Percentiles rank a stretch among this genome's conserved stretches.
Conservation (phyloP, 1,140 invertebrate genomes). For the Adelges cooleyi region DNA sequence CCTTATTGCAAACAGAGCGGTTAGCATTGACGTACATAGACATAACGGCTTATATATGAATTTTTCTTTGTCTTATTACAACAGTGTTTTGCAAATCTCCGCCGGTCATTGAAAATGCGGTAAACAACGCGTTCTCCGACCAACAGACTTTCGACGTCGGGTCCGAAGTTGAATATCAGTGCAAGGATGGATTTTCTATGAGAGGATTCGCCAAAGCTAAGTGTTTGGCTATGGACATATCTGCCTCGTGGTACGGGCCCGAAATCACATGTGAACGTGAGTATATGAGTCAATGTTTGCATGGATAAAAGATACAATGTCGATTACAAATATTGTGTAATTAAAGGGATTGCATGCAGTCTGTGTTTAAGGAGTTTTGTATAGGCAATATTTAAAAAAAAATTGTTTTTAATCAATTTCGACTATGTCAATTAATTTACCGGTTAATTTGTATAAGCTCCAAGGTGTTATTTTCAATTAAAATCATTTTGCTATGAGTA, state of each 20-base stretch:
- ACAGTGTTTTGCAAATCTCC: slow-evolving; percentile 72
- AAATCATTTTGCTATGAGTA: too few relatives aligned
- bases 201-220: slow-evolving; percentile 76
- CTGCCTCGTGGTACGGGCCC: slow-evolving; percentile 82
- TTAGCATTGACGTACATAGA: slow-evolving; percentile 39
- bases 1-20: slow-evolving; percentile 82
- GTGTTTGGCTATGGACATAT: slow-evolving; percentile 71
- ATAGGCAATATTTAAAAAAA: too few relatives aligned
- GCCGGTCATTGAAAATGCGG: slow-evolving; percentile 73
- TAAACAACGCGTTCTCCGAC: slow-evolving; percentile 69
- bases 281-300: slow-evolving; percentile 39
- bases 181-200: slow-evolving; percentile 75
- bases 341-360: too few relatives aligned
- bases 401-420: too few relatives aligned
- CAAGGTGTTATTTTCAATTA: too few relatives aligned
- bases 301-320: too few relatives aligned
- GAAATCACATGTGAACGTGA: slow-evolving; percentile 89
- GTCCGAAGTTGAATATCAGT: slow-evolving; percentile 79
- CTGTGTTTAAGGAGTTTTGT: too few relatives aligned
- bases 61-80: background rate
- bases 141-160: slow-evolving; percentile 73
- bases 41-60: background rate
- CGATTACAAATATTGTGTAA: too few relatives aligned
- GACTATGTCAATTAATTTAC: too few relatives aligned
- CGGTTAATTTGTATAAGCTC: too few relatives aligned